A percentile compares a stretch with the other conserved stretches of the same genome.
Conservation (phyloP, 2,113 vertebrate genomes). For the Vidua chalybeata region DNA sequence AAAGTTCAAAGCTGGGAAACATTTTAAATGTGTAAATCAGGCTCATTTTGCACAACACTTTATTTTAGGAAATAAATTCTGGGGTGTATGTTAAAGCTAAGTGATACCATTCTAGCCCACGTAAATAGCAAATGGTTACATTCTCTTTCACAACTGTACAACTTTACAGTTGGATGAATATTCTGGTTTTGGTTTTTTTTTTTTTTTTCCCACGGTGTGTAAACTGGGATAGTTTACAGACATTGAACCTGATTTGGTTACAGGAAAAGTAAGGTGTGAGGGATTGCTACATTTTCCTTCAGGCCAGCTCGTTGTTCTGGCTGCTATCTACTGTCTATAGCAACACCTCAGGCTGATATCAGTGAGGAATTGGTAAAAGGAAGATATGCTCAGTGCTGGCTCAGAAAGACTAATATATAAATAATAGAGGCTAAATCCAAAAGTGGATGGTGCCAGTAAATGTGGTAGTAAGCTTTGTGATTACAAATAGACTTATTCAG, state of each 20-base stretch:
- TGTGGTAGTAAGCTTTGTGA: not conserved
- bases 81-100: not conserved
- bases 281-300: not conserved
- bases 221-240: not conserved
- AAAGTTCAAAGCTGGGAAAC: not conserved
- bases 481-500: not conserved
- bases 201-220: not conserved
- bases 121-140: not conserved
- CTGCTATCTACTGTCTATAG: not conserved
- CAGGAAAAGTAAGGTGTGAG: not conserved
- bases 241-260: not conserved
- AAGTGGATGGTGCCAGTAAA: not conserved
- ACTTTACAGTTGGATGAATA: not conserved
- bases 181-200: not conserved
- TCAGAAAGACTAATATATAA: not conserved
- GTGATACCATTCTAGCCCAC: not conserved
- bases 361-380: not conserved
- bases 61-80: not conserved
- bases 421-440: not conserved
- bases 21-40: not conserved
- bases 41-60: not conserved
- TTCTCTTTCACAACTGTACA: not conserved
- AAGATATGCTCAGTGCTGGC: not conserved
- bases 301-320: not conserved
- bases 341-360: not conserved